A percentile compares a stretch with the other conserved stretches of the same genome.
These are phyloP conservation scores for Rhopalosiphum maidis DNA, from an alignment of 1,140 invertebrate species.

Conservation along the genomic window DNA sequence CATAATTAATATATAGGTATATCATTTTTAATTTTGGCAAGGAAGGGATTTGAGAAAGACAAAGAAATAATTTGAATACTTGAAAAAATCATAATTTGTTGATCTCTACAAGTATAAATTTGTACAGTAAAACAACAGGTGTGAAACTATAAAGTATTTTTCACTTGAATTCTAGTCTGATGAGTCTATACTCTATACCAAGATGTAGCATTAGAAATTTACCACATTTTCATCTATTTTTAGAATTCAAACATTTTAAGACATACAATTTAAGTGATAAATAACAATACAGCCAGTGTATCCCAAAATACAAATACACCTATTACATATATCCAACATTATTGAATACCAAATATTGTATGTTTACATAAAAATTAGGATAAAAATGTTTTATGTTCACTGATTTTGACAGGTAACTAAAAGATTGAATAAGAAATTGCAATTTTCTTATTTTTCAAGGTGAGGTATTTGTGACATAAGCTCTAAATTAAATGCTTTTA, in stretches of 20 bases:
- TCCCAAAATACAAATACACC: background rate
- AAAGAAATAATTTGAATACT: background rate
- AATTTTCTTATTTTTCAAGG: background rate
- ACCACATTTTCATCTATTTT: background rate
- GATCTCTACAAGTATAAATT: background rate
- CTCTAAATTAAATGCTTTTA: background rate
- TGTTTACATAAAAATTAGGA: too few species aligned
- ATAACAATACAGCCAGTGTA: background rate
- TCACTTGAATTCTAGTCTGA: background rate
- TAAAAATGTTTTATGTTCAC: background rate
- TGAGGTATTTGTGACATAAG: too few species aligned
- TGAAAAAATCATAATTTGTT: background rate
- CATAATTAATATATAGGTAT: background rate
- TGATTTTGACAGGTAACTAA: background rate
- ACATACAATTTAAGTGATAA: background rate
- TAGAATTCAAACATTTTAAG: background rate
- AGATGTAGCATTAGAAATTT: background rate
- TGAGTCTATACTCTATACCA: background rate
- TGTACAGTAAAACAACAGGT: background rate
- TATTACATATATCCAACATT: too few species aligned
- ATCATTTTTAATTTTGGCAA: background rate
- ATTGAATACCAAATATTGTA: background rate
- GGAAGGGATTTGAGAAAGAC: background rate
- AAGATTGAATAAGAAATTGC: background rate
- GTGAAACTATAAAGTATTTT: background rate